Conservation (phyloP, 64 coral and sea anemone genomes). For the Porites lutea region DNA sequence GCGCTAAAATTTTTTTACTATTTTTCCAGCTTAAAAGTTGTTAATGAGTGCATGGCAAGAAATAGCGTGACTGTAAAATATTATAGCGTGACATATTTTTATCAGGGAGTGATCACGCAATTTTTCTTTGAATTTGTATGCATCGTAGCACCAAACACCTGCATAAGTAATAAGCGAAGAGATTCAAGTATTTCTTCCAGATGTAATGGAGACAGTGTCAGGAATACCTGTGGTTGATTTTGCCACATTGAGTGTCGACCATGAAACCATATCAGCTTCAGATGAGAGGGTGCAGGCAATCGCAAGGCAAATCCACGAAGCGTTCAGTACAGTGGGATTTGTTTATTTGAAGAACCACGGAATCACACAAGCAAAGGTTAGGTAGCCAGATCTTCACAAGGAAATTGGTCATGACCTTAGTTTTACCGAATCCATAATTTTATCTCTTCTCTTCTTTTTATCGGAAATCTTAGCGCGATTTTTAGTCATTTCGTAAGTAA, state of each 20-base stretch:
- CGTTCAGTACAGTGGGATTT: conserved; percentile 72
- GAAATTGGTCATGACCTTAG: too few relatives aligned
- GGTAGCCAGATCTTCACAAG: neutral
- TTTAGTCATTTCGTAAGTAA: too few relatives aligned
- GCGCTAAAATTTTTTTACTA: too few relatives aligned
- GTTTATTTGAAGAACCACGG: conserved; percentile 75
- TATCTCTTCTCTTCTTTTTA: too few relatives aligned
- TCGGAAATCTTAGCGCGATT: too few relatives aligned
- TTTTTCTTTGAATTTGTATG: too few relatives aligned
- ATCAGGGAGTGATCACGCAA: neutral
- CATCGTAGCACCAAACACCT: too few relatives aligned
- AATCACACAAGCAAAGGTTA: conserved; percentile 36
- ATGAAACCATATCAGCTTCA: neutral
- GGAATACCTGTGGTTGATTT: conserved; percentile 68
- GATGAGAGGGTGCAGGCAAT: conserved; percentile 35
- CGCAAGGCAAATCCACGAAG: conserved; percentile 53
- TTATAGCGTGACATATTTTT: neutral
- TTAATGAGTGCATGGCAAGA: too few relatives aligned
- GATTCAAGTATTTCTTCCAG: neutral
- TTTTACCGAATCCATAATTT: too few relatives aligned
- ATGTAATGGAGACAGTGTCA: conserved; percentile 33
- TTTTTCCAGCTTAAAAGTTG: too few relatives aligned
- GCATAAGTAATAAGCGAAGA: neutral
- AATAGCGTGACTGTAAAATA: too few relatives aligned
- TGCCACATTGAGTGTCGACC: conserved; percentile 37